Percentiles rank a stretch among this genome's conserved stretches.
Evolutionary conservation across 2,797 vertebrate genomes (phyloP).

Genomic region (Phoeniculus purpureus): DNA sequence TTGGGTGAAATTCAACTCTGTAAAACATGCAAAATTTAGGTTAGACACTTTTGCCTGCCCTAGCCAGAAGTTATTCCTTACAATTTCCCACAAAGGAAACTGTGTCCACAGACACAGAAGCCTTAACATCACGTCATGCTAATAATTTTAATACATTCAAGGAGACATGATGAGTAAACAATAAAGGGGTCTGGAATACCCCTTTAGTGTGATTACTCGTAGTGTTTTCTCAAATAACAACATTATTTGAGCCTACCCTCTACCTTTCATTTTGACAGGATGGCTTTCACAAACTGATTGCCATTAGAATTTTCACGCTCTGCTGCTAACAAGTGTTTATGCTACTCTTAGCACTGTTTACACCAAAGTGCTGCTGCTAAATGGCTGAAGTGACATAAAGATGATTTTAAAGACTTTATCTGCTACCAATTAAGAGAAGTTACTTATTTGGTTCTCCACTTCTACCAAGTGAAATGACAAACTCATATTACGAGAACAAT

Average conservation of each 20-base stretch:
- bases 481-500: background rate
- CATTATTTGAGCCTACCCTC: background rate
- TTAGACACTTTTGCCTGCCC: background rate
- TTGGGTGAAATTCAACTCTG: background rate
- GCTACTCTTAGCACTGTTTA: background rate
- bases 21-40: background rate
- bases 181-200: background rate
- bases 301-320: background rate
- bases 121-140: background rate
- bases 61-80: background rate
- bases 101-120: background rate
- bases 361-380: background rate
- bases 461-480: background rate
- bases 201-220: background rate
- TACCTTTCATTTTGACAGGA: background rate
- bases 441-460: background rate
- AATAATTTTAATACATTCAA: background rate
- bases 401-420: background rate
- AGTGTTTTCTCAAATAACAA: background rate
- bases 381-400: background rate
- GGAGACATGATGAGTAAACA: background rate
- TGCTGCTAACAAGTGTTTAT: conserved; percentile 1
- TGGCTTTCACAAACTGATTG: background rate
- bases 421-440: background rate
- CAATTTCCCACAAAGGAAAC: background rate